Percentiles rank a stretch among this genome's conserved stretches.
These are phyloP conservation scores for Eupsittula cactorum DNA, from an alignment of 2,113 vertebrate genomes.

Conservation along the genomic window DNA sequence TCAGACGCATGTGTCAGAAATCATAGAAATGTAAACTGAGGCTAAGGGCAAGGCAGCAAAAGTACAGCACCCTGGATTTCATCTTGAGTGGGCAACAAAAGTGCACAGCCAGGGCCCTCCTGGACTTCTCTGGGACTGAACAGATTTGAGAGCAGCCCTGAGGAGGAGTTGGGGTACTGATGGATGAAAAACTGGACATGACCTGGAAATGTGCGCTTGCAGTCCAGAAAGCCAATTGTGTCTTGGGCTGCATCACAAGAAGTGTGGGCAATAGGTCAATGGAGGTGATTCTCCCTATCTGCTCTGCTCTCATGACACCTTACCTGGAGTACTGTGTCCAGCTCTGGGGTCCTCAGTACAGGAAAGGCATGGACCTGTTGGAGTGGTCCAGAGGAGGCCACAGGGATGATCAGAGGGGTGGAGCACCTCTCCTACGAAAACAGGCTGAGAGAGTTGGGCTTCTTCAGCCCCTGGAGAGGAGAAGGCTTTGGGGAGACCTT, in stretches of 20 bases:
- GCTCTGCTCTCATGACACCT: background rate
- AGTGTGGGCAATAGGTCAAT: rapidly evolving
- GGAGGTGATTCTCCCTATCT: background rate
- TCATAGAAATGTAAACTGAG: background rate
- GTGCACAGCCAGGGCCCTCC: background rate
- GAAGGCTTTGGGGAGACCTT: background rate
- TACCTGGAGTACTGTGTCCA: background rate
- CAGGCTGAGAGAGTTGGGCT: background rate
- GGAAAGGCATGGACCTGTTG: background rate
- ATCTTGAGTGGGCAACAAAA: background rate
- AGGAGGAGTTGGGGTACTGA: rapidly evolving
- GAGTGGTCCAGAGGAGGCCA: background rate
- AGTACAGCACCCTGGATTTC: background rate
- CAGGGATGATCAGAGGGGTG: background rate
- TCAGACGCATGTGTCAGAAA: rapidly evolving
- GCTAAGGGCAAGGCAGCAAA: background rate
- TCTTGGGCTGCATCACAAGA: background rate
- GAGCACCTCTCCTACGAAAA: background rate
- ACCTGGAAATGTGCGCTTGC: background rate
- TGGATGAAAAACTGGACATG: background rate
- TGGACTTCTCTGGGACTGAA: background rate
- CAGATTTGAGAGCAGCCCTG: background rate
- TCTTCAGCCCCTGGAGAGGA: background rate
- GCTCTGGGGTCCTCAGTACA: background rate
- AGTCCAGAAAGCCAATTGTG: background rate